phyloP scores from a whole-genome alignment of 2,797 vertebrate genomes.

The Parambassis ranga region DNA sequence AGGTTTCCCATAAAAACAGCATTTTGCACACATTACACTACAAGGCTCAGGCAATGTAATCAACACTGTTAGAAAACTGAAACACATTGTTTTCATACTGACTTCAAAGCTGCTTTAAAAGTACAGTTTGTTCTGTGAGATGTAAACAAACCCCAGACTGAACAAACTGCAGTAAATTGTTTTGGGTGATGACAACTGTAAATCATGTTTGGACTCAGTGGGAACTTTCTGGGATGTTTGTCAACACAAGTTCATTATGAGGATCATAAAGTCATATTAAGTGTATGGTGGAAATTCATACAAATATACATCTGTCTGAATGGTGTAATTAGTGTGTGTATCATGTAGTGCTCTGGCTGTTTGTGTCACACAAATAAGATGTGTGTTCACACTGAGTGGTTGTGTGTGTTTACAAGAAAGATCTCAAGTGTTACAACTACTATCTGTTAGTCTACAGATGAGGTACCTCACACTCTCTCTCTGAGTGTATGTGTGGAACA shows the following conservation, averaged over 20 bases:
- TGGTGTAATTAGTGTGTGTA: conserved; percentile 23
- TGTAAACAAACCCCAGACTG: conserved; percentile 44
- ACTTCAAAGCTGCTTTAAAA: conserved; percentile 36
- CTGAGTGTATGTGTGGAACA: conserved; percentile 2
- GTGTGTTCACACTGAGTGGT: background rate
- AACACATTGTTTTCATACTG: conserved; percentile 3
- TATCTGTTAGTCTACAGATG: conserved; percentile 36
- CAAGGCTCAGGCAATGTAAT: conserved; percentile 23
- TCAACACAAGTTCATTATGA: background rate
- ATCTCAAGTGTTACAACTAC: conserved; percentile 32
- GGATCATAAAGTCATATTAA: background rate
- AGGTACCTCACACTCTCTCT: conserved; percentile 37
- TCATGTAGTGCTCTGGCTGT: conserved; percentile 1
- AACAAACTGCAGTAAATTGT: conserved; percentile 44
- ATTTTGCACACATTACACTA: conserved; percentile 42
- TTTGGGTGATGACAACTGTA: conserved; percentile 8
- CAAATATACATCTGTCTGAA: background rate
- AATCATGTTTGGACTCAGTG: conserved; percentile 12
- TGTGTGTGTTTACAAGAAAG: conserved; percentile 23
- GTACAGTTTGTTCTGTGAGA: conserved; percentile 10
- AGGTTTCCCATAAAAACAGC: conserved; percentile 38
- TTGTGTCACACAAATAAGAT: conserved; percentile 8
- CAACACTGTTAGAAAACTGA: conserved; percentile 31
- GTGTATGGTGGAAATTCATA: too few species aligned
- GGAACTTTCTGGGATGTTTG: background rate